Base-by-base conservation (phyloP, 2,113 vertebrate genomes). In the Enhydra lutris region DNA sequence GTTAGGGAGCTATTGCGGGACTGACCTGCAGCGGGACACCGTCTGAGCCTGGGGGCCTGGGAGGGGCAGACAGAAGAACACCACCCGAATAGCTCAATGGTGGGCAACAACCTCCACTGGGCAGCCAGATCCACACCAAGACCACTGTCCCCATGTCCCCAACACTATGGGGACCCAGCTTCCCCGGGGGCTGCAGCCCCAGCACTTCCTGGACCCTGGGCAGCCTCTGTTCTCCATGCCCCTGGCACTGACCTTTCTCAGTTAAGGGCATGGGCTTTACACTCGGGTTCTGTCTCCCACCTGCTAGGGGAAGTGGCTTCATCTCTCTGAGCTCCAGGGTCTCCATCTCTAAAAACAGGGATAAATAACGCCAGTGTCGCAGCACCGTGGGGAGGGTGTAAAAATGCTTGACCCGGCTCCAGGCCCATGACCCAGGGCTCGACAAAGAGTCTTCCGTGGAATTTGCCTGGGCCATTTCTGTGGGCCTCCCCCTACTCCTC, bases 21-120 rank as follows among this genome's bases (percentile, higher is more conserved):
- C 57, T 73, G 45, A n/a, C n/a, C 59, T 31, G 20, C 39, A 15
- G 61, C 13, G 9, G 14, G 14, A 24, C 15, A 23, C 6, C 9
- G 18, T n/a, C 20, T 34, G 79, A 82, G 52, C 47, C 73, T 47
- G 13, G 47, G 74, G 74, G 20, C 17, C 6, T 29, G 42, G 45
- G 26, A 47, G 0, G 4, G 69, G 1, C 36, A 71, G 90, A 29
- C 14, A 36, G 47, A 14, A 42, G 42, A 11, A 36, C 26, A 29
- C 24, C 13, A 23, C 29, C 17, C 0, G 5, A 23, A 6, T 3
- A 55, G 24, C 71, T 52, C 7, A 5, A 15, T 52, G 1, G 1
- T 7, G 29, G 63, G 61, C 36, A 67, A 29, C 10, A 23, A 31
- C 80, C 45, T 21, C 50, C 36, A 11, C 90, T 79, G 1, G 1